Evolutionary conservation across 2,797 vertebrate genomes (phyloP).

Genomic region (Apogon hyalosoma): DNA sequence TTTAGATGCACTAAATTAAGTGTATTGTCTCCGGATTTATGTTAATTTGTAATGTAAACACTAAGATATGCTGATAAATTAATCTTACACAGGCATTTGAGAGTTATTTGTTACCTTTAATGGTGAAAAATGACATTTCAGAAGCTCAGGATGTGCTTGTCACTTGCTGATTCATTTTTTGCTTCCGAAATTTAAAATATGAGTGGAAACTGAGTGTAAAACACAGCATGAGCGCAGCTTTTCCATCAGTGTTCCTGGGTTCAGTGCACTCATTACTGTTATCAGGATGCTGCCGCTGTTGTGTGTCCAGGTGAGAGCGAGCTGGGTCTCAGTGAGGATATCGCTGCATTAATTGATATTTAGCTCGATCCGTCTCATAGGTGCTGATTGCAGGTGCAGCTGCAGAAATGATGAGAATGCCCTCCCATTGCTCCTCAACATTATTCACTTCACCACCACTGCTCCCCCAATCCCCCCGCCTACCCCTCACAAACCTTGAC

Average conservation of each 20-base stretch:
- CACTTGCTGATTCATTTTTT: too few relatives aligned
- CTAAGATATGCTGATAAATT: background rate
- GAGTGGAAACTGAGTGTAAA: conserved; percentile 6
- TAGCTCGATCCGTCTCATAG: conserved; percentile 70
- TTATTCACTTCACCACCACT: too few relatives aligned
- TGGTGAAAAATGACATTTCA: too few relatives aligned
- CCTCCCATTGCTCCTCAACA: too few relatives aligned
- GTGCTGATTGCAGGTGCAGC: conserved; percentile 69
- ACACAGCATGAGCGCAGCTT: conserved; percentile 1
- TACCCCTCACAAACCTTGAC: too few relatives aligned
- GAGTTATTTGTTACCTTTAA: background rate
- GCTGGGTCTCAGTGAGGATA: conserved; percentile 42
- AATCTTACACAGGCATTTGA: background rate
- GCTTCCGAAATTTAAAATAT: background rate
- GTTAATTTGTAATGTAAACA: background rate
- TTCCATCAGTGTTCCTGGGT: conserved; percentile 22
- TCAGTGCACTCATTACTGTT: conserved; percentile 31
- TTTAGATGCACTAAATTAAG: background rate
- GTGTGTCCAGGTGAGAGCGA: conserved; percentile 44
- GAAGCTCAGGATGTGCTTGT: too few relatives aligned
- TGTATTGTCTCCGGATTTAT: background rate
- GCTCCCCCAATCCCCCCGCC: too few relatives aligned
- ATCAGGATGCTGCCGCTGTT: conserved; percentile 34
- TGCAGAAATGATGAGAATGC: conserved; percentile 1
- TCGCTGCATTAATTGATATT: conserved; percentile 71